Evolutionary conservation across 2,888 invertebrate species (phyloP).

Genomic region (Ormyrus thymus): DNA sequence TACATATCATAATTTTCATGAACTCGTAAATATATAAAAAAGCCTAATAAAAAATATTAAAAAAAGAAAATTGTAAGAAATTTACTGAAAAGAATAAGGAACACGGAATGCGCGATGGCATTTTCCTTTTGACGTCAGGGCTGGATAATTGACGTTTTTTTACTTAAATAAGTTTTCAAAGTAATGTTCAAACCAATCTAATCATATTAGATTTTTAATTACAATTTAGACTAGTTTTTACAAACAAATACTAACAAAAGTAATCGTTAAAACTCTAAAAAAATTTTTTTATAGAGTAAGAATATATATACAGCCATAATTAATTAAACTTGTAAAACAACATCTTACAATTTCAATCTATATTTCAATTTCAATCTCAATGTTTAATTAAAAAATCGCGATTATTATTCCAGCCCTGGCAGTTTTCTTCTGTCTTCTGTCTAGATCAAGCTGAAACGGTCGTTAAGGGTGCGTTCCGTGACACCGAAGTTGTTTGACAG

Average conservation of each 20-base stretch:
- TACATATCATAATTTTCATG: conserved; percentile 12
- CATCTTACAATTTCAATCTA: no score
- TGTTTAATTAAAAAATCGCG: no score
- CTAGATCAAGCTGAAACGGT: conserved; percentile 69
- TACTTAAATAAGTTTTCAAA: no score
- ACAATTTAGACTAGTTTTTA: background rate
- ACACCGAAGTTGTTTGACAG: conserved; percentile 69
- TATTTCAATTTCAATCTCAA: no score
- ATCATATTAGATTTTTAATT: no score
- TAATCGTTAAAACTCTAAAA: no score
- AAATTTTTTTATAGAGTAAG: no score
- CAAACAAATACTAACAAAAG: background rate
- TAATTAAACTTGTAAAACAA: no score
- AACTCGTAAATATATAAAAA: conserved; percentile 12
- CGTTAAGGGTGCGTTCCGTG: conserved; percentile 72
- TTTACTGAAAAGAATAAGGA: background rate
- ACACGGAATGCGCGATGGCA: background rate
- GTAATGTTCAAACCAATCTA: no score
- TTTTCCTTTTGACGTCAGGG: conserved; percentile 9
- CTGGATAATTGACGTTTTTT: conserved; percentile 10
- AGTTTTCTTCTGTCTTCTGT: background rate
- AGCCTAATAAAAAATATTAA: conserved; percentile 21
- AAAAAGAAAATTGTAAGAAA: conserved; percentile 2
- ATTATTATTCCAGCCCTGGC: background rate
- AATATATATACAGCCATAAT: no score